These are phyloP conservation scores for Crematogaster levior DNA, from an alignment of 2,888 invertebrate species.

Conservation along the genomic window DNA sequence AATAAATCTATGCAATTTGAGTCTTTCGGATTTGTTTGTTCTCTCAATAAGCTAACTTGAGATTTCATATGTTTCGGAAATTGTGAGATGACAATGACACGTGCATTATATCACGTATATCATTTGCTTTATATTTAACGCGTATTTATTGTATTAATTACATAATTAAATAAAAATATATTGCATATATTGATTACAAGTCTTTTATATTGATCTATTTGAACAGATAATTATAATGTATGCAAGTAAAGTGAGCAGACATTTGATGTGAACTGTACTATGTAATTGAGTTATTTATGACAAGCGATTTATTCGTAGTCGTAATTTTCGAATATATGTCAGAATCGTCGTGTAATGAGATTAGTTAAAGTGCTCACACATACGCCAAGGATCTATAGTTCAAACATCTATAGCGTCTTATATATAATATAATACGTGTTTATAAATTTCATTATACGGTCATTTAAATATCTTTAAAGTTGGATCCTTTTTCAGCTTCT, in stretches of 20 bases:
- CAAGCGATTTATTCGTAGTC: background rate
- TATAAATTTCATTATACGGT: background rate
- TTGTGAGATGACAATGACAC: background rate
- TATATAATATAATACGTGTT: background rate
- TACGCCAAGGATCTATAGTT: background rate
- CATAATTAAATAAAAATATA: background rate
- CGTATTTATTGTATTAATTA: background rate
- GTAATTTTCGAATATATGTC: slow-evolving; percentile 16
- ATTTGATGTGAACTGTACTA: slow-evolving; percentile 2
- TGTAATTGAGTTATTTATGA: slow-evolving; percentile 25
- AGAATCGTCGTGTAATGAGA: slow-evolving; percentile 12
- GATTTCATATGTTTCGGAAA: background rate
- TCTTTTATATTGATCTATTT: slow-evolving; percentile 3
- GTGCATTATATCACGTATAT: background rate
- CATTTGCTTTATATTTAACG: background rate
- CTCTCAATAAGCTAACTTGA: background rate
- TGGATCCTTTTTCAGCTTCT: background rate
- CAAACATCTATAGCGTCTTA: background rate
- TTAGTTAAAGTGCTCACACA: background rate
- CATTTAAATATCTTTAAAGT: slow-evolving; percentile 7
- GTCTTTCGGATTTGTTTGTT: background rate
- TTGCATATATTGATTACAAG: background rate
- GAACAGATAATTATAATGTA: slow-evolving; percentile 15
- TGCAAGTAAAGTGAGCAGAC: background rate
- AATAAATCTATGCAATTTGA: slow-evolving; percentile 19